Evolutionary conservation across 2,797 vertebrate genomes (phyloP), one percentile per base, ranked within the genome.

Genomic region (Sebastes vulpes): DNA sequence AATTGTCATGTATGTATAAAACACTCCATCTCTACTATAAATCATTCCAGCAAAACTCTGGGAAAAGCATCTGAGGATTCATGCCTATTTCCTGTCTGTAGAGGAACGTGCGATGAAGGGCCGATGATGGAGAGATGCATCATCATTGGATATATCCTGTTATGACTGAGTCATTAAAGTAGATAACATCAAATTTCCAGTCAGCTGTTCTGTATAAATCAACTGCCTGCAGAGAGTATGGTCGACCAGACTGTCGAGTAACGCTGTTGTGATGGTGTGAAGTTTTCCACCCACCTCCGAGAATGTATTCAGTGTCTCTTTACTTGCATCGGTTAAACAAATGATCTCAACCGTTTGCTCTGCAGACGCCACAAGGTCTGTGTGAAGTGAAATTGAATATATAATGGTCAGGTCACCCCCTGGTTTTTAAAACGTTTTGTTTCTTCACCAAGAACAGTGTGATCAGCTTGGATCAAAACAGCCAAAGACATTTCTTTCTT

Each of bases 91-190:
- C 67, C 77, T 77, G 78, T 50, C 52, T 18, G 70, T 25, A 7
- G 48, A 71, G 69, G 72, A 84, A 84, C 76, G 29, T 21, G 50
- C 18, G 21, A 79, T 72, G 21, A 73, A 67, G 67, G 21, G 70
- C 3, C 2, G 20, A 72, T 73, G 81, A 89, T 38, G 63, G 18
- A 82, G 58, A 28, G 59, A 88, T 80, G 80, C 69, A 84, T 93
- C 87, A 88, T 84, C 81, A 26, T 4, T 23, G 57, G 61, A 79
- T 50, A 64, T 42, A 75, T 92, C 89, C 87, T 78, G 83, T 79
- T 81, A 48, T 75, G 72, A 76, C 61, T 88, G 85, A 89, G 64
- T 90, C 86, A 88, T 57, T 63, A 29, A 60, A 77, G 26, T 54
- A 82, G n/a, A 56, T 38, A 38, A 54, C 69, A 68, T 72, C 23